These are phyloP conservation scores for Ceratitis capitata DNA, from an alignment of 1,140 invertebrate species.

Conservation along the genomic window DNA sequence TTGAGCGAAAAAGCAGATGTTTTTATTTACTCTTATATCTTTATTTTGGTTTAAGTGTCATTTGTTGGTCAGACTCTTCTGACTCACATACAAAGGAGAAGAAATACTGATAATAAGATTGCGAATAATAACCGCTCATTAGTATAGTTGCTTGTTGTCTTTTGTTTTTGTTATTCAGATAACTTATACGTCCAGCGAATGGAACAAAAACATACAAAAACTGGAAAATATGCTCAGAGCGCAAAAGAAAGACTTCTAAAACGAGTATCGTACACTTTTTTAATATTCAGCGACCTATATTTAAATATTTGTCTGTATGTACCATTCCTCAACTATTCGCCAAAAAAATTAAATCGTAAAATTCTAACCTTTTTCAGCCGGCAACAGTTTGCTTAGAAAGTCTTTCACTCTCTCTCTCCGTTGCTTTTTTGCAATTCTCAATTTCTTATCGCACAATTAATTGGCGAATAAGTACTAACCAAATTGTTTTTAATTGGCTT, in stretches of 20 bases:
- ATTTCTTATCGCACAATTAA: not conserved
- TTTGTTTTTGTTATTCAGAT: too few species aligned
- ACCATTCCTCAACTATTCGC: not conserved
- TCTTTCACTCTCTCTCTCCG: not conserved
- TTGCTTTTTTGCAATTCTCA: not conserved
- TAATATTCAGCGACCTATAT: not conserved
- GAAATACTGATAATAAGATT: not conserved
- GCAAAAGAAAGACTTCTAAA: not conserved
- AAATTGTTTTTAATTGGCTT: slow-evolving; percentile 6
- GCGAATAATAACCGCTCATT: not conserved
- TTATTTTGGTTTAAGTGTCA: not conserved
- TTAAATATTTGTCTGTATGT: too few species aligned
- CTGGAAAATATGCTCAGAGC: not conserved
- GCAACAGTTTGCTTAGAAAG: not conserved
- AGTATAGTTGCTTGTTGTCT: not conserved
- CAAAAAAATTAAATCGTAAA: too few species aligned
- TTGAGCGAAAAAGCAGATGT: not conserved
- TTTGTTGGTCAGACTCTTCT: not conserved
- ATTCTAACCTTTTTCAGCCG: not conserved
- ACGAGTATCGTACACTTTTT: not conserved
- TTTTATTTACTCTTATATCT: not conserved
- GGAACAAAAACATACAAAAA: not conserved
- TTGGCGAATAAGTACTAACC: not conserved
- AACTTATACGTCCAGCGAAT: too few species aligned
- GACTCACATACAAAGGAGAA: not conserved